Conservation (phyloP, 2,113 vertebrate species). For the Siniperca knerii region DNA sequence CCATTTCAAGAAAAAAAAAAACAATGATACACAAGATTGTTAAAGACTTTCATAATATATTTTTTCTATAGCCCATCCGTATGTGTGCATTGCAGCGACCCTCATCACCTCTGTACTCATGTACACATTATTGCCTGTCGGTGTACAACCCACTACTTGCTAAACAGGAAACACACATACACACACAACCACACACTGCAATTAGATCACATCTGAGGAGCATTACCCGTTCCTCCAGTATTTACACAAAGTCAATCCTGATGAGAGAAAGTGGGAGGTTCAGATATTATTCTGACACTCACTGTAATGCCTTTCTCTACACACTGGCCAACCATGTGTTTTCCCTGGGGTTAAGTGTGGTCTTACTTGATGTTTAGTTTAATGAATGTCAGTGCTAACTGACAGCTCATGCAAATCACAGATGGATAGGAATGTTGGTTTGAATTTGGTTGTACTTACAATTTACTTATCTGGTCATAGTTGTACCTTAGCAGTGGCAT, state of each 20-base stretch:
- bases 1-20: neutral
- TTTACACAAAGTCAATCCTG: constrained; percentile 81
- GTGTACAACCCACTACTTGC: constrained; percentile 45
- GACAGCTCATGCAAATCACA: constrained; percentile 67
- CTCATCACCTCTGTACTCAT: constrained; percentile 56
- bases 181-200: constrained; percentile 57
- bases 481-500: neutral
- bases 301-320: constrained; percentile 69
- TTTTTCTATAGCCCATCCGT: neutral
- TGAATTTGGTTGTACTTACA: constrained; percentile 20
- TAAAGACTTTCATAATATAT: neutral
- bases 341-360: constrained; percentile 72
- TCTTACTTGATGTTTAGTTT: constrained; percentile 72
- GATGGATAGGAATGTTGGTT: constrained; percentile 35
- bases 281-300: constrained; percentile 80
- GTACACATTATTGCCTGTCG: constrained; percentile 63
- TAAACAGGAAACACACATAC: constrained; percentile 47
- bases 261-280: constrained; percentile 69
- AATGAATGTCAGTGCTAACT: constrained; percentile 72
- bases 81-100: constrained; percentile 20
- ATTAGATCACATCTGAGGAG: constrained; percentile 82
- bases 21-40: constrained; percentile 7
- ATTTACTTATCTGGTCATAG: constrained; percentile 21
- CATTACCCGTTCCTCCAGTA: constrained; percentile 81
- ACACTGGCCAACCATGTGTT: constrained; percentile 70